Conservation (phyloP, 1,140 invertebrate genomes). For the Amphibalanus amphitrite region DNA sequence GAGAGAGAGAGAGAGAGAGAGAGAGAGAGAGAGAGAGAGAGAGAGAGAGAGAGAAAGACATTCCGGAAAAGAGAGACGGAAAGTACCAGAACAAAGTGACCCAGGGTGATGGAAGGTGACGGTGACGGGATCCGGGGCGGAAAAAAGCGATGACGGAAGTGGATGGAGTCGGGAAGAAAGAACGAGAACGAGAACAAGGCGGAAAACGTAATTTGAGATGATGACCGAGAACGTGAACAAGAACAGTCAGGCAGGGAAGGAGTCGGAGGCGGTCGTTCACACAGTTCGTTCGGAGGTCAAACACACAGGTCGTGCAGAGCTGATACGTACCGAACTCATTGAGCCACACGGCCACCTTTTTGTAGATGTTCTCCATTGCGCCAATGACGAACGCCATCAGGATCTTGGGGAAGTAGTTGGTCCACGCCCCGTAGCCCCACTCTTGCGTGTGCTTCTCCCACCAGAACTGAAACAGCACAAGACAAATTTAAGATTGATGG, state of each 20-base stretch:
- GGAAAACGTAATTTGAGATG: background rate
- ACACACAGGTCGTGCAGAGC: no score
- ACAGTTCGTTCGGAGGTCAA: no score
- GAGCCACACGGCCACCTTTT: constrained; percentile 76
- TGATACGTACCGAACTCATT: constrained; percentile 70
- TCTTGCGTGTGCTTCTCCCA: constrained; percentile 27
- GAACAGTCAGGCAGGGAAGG: background rate
- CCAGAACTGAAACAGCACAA: constrained; percentile 44
- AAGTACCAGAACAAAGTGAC: no score
- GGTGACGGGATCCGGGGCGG: no score
- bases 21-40: constrained; percentile 4
- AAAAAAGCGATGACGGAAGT: no score
- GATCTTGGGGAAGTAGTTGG: constrained; percentile 70
- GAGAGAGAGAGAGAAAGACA: no score
- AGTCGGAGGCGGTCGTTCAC: background rate
- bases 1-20: background rate
- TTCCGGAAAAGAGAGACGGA: no score
- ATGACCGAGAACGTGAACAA: background rate
- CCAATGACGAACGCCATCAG: constrained; percentile 74
- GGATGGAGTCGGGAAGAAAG: no score
- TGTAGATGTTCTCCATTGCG: constrained; percentile 78
- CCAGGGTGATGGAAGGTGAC: no score
- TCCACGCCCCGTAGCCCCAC: background rate
- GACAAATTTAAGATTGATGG: no score
- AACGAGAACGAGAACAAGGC: background rate